phyloP scores from a whole-genome alignment of 2,797 vertebrate species.

The Typhlichthys eigenmanni region DNA sequence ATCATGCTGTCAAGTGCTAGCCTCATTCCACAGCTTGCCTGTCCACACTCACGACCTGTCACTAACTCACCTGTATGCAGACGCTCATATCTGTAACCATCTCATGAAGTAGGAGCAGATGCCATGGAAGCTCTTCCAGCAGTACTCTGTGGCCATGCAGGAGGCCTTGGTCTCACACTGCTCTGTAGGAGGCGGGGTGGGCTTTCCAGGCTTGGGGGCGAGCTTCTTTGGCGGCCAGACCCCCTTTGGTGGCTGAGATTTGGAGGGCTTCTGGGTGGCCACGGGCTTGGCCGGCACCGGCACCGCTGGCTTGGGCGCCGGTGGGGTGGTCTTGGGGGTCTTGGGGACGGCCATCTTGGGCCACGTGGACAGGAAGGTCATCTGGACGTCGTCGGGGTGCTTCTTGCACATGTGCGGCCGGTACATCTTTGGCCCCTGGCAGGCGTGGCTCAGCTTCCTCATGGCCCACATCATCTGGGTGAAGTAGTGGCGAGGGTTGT shows the following conservation, averaged over 20 bases:
- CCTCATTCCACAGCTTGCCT: too few relatives aligned
- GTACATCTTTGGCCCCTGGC: conserved; percentile 74
- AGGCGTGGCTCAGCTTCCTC: conserved; percentile 79
- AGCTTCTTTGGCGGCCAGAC: conserved; percentile 52
- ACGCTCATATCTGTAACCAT: conserved; percentile 79
- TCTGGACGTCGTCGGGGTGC: conserved; percentile 75
- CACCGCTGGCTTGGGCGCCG: conserved; percentile 54
- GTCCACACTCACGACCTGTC: background rate
- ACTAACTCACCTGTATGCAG: conserved; percentile 48
- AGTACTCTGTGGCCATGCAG: conserved; percentile 80
- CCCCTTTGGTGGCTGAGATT: conserved; percentile 48
- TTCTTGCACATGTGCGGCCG: conserved; percentile 81
- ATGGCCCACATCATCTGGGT: conserved; percentile 81
- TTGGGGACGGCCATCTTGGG: conserved; percentile 56
- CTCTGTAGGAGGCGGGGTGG: conserved; percentile 60
- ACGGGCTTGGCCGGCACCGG: conserved; percentile 55
- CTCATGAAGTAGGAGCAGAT: conserved; percentile 82
- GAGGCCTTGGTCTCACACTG: conserved; percentile 61
- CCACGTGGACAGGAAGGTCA: conserved; percentile 75
- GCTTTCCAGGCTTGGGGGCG: conserved; percentile 64
- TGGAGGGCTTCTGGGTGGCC: conserved; percentile 52
- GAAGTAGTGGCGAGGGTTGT: conserved; percentile 84
- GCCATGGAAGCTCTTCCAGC: conserved; percentile 84
- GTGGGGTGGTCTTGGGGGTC: conserved; percentile 12
- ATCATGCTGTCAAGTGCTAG: too few relatives aligned